These are phyloP conservation scores for Chloroclysta siterata DNA, from an alignment of 2,888 invertebrate genomes.

Conservation along the genomic window DNA sequence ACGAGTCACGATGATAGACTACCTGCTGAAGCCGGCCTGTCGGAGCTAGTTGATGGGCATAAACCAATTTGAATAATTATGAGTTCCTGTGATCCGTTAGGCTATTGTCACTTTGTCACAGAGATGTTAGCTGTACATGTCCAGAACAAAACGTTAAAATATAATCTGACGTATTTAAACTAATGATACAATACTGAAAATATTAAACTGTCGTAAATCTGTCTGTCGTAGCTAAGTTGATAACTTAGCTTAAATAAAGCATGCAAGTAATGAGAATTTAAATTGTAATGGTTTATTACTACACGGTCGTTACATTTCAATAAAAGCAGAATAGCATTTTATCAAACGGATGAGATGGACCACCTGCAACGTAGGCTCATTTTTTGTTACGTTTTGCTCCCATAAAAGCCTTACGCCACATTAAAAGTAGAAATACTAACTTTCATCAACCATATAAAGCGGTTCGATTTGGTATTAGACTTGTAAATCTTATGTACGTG, in stretches of 20 bases:
- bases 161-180: background rate
- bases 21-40: conserved; percentile 54
- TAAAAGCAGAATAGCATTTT: conserved; percentile 25
- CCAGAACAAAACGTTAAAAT: background rate
- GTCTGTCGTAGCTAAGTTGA: too few relatives aligned
- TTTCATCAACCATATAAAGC: conserved; percentile 34
- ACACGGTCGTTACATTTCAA: conserved; percentile 18
- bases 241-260: background rate
- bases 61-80: conserved; percentile 46
- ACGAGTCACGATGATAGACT: conserved; percentile 71
- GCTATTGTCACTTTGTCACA: conserved; percentile 8
- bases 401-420: conserved; percentile 27
- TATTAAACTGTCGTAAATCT: background rate
- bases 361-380: conserved; percentile 26
- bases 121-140: conserved; percentile 6
- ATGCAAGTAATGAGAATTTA: background rate
- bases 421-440: conserved; percentile 30
- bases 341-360: conserved; percentile 35
- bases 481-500: conserved; percentile 40
- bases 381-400: conserved; percentile 31
- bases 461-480: conserved; percentile 39
- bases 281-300: background rate
- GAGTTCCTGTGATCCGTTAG: conserved; percentile 34
- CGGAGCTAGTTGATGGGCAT: conserved; percentile 42
- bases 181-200: background rate